Evolutionary conservation across 2,113 vertebrate genomes (phyloP), one percentile per base, ranked within the genome.

Genomic region (Edolisoma coerulescens): DNA sequence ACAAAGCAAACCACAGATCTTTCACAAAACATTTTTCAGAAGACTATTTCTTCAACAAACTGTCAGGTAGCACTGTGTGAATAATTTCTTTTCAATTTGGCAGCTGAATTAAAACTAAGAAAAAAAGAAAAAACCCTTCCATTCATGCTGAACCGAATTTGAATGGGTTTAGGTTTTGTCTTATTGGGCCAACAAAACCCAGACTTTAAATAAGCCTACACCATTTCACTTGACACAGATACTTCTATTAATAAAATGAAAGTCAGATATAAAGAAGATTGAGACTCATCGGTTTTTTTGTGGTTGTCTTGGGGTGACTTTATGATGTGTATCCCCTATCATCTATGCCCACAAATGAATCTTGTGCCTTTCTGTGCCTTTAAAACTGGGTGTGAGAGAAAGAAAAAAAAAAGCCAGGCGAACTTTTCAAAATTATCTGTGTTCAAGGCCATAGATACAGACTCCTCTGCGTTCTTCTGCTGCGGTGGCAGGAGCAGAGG

Each of bases 21-120:
- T 70, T 89, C 45, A 53, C 24, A 84, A 82, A 87, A 76, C 68
- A 68, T 76, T 96, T 95, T 87, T 94, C 74, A 82, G 68, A 59
- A 81, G 17, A 59, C 37, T 85, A 17, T 94, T 94, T 91, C 65
- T 89, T 75, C 37, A 89, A 67, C 52, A 90, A 87, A 49, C 80
- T 91, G 69, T 49, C 91, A 96, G 61, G 49, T 77, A 78, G 37
- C 32, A 64, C 67, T 32, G 4, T 17, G 28, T 33, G 44, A 93
- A 85, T 54, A 35, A 65, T 77, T 94, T 89, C 41, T 91, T 96
- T 91, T 76, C 50, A 17, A 35, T 88, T 24, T 88, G 44, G 75
- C 75, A 86, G 59, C 53, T 88, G 67, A 95, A 93, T 69, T 45
- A 71, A 93, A 85, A 80, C 17, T 12, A 71, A 63, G 57, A 4